These are phyloP conservation scores for Micrasema minimum DNA, from an alignment of 1,140 invertebrate species.

Conservation along the genomic window DNA sequence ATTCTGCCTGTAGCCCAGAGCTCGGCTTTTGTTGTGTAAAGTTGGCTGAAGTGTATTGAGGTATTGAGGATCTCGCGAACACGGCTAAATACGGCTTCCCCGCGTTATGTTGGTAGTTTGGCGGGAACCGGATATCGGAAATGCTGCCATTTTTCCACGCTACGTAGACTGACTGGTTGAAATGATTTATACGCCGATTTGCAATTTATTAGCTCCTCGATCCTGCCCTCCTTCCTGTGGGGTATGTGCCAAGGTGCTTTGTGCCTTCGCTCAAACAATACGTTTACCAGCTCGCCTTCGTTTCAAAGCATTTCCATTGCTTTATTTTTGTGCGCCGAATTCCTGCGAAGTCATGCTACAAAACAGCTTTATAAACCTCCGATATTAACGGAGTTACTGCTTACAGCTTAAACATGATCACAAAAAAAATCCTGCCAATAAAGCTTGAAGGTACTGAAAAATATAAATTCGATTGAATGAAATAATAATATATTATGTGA, in stretches of 20 bases:
- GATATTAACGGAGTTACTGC: too few relatives aligned
- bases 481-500: too few relatives aligned
- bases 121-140: slow-evolving; percentile 45
- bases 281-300: slow-evolving; percentile 7
- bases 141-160: slow-evolving; percentile 42
- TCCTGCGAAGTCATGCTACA: slow-evolving; percentile 17
- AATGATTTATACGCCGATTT: slow-evolving; percentile 44
- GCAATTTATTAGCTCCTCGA: slow-evolving; percentile 43
- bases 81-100: slow-evolving; percentile 17
- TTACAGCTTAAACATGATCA: too few relatives aligned
- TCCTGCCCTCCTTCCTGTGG: slow-evolving; percentile 17
- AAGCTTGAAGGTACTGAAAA: too few relatives aligned
- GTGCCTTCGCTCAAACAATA: slow-evolving; percentile 18
- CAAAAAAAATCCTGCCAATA: too few relatives aligned
- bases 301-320: slow-evolving; percentile 30
- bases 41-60: not conserved
- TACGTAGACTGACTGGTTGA: slow-evolving; percentile 30
- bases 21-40: slow-evolving; percentile 13
- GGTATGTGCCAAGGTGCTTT: slow-evolving; percentile 21
- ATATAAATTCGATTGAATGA: too few relatives aligned
- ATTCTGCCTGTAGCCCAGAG: not conserved
- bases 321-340: slow-evolving; percentile 8
- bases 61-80: not conserved
- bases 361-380: slow-evolving; percentile 16
- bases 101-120: slow-evolving; percentile 4